Conservation (phyloP, 2,888 invertebrate genomes). For the Agapostemon virescens region DNA sequence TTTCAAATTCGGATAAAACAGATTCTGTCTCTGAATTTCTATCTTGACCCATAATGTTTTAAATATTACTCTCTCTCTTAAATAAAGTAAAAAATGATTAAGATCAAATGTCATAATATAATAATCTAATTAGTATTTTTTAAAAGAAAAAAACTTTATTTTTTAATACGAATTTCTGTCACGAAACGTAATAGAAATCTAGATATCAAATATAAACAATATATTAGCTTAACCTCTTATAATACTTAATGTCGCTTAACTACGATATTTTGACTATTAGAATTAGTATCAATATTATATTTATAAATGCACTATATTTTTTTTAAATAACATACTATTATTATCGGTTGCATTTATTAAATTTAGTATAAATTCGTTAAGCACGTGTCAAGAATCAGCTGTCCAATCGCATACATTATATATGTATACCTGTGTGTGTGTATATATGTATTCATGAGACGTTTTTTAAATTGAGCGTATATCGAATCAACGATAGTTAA, state of each 20-base stretch:
- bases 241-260: neutral
- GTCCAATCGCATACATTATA: neutral
- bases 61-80: neutral
- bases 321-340: neutral
- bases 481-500: constrained; percentile 14
- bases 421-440: neutral
- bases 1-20: neutral
- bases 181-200: neutral
- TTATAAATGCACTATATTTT: neutral
- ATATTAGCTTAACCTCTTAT: neutral
- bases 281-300: neutral
- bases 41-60: constrained; percentile 42
- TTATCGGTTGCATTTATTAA: neutral
- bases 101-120: neutral
- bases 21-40: constrained; percentile 15
- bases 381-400: constrained; percentile 34
- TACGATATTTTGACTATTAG: neutral
- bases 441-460: neutral
- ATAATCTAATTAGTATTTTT: neutral
- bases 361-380: neutral
- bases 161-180: neutral
- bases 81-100: neutral
- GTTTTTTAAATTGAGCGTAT: neutral
- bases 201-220: neutral
- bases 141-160: neutral